Conservation (phyloP, 1,140 invertebrate species). For the Meteorus sp. region DNA sequence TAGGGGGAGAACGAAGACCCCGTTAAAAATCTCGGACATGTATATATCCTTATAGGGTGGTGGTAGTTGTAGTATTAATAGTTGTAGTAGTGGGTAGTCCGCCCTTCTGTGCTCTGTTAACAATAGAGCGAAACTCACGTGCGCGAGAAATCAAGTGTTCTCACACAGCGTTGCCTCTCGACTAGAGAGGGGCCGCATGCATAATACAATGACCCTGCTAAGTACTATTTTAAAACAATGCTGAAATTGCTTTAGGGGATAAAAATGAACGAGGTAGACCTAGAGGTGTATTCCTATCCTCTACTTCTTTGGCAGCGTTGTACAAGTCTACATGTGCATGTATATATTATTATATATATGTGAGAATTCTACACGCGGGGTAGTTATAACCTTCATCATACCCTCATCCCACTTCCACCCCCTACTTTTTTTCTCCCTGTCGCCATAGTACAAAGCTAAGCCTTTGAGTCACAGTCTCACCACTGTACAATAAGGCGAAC, state of each 20-base stretch:
- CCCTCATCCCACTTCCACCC: slow-evolving; percentile 40
- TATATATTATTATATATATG: slow-evolving; percentile 1
- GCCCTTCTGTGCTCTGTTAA: slow-evolving; percentile 45
- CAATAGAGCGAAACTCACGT: slow-evolving; percentile 58
- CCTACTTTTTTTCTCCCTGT: slow-evolving; percentile 38
- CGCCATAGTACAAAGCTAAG: slow-evolving; percentile 55
- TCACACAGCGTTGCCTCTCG: slow-evolving; percentile 45
- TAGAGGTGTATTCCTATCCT: slow-evolving; percentile 57
- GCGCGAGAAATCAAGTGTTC: slow-evolving; percentile 60
- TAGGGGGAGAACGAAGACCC: no score
- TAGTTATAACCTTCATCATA: no score
- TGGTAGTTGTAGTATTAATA: no score
- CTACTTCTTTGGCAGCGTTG: slow-evolving; percentile 44
- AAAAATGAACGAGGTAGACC: slow-evolving; percentile 61
- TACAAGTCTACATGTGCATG: slow-evolving; percentile 33
- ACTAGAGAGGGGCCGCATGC: slow-evolving; percentile 46
- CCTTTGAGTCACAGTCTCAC: slow-evolving; percentile 59
- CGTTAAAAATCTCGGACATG: no score
- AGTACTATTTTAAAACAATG: slow-evolving; percentile 63
- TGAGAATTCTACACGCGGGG: slow-evolving; percentile 30
- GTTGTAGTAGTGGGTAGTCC: slow-evolving; percentile 24
- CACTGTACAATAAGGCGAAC: slow-evolving; percentile 57
- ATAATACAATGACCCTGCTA: slow-evolving; percentile 63
- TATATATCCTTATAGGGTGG: no score
- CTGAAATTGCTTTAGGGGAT: slow-evolving; percentile 63